Percentiles rank a stretch among this genome's conserved stretches.
Evolutionary conservation across 2,113 vertebrate species (phyloP).

Genomic region (Aleadryas rufinucha): DNA sequence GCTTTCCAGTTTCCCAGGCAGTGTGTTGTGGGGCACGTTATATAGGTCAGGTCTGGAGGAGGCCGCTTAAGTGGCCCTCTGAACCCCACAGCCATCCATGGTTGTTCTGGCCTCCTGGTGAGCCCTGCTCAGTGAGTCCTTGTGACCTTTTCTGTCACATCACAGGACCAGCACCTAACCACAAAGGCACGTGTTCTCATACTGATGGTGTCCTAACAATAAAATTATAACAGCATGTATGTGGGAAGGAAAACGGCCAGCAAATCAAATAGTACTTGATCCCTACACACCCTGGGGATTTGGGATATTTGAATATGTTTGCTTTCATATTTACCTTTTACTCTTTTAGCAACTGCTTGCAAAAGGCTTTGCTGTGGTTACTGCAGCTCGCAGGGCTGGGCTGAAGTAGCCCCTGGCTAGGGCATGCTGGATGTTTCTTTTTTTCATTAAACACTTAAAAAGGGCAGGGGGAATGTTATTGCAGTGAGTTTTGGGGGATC

Average conservation of each 20-base stretch:
- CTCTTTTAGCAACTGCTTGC: background rate
- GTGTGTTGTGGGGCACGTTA: background rate
- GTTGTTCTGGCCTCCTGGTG: background rate
- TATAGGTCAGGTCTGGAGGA: background rate
- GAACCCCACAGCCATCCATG: background rate
- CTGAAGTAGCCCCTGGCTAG: background rate
- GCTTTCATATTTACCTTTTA: background rate
- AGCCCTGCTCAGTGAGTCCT: background rate
- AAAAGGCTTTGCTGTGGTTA: background rate
- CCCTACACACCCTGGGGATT: background rate
- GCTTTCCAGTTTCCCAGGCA: background rate
- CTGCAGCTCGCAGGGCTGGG: background rate
- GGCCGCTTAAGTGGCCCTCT: background rate
- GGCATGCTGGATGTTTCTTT: background rate
- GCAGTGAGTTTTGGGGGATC: background rate
- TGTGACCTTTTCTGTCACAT: background rate
- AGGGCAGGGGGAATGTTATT: background rate
- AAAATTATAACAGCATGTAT: background rate
- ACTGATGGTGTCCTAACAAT: background rate
- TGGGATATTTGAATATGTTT: background rate
- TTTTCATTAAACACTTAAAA: background rate
- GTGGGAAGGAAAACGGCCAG: background rate
- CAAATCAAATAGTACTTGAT: background rate
- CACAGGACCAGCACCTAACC: background rate
- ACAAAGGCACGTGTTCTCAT: background rate